Evolutionary conservation across 2,113 vertebrate species (phyloP).

Genomic region (Alouatta palliata): DNA sequence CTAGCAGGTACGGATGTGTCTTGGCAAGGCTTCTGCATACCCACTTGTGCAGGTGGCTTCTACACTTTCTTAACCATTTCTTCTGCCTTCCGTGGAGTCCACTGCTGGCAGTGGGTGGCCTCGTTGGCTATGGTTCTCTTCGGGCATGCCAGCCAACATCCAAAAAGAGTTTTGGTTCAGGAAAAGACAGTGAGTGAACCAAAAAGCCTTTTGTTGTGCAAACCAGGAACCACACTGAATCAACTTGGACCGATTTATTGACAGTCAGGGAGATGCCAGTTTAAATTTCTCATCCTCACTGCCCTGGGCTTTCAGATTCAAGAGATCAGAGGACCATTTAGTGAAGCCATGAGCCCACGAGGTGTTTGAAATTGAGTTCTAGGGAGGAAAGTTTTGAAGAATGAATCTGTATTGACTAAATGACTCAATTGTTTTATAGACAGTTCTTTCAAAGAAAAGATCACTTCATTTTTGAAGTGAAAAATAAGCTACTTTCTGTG

Average conservation of each 20-base stretch:
- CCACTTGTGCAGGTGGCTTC: neutral
- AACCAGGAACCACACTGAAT: slow-evolving; percentile 24
- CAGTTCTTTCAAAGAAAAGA: slow-evolving; percentile 79
- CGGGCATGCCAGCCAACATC: neutral
- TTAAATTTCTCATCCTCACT: neutral
- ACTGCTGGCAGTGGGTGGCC: slow-evolving; percentile 1
- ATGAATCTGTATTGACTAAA: slow-evolving; percentile 54
- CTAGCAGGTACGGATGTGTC: neutral
- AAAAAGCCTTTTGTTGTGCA: slow-evolving; percentile 55
- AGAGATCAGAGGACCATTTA: slow-evolving; percentile 25
- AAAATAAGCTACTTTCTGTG: slow-evolving; percentile 74
- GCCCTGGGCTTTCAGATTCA: neutral
- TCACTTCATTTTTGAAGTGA: slow-evolving; percentile 76
- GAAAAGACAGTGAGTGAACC: slow-evolving; percentile 49
- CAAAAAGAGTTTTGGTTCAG: slow-evolving; percentile 20
- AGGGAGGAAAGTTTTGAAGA: slow-evolving; percentile 68
- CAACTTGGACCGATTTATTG: neutral
- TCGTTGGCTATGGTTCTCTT: neutral
- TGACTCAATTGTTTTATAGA: slow-evolving; percentile 65
- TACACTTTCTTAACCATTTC: neutral
- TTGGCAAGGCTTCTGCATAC: neutral
- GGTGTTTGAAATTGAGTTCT: slow-evolving; percentile 40
- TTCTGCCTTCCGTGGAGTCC: neutral
- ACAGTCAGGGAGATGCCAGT: neutral
- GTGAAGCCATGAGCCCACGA: slow-evolving; percentile 28